Evolutionary conservation across 2,797 vertebrate species (phyloP).

Genomic region (Acestrorhynchus altus): DNA sequence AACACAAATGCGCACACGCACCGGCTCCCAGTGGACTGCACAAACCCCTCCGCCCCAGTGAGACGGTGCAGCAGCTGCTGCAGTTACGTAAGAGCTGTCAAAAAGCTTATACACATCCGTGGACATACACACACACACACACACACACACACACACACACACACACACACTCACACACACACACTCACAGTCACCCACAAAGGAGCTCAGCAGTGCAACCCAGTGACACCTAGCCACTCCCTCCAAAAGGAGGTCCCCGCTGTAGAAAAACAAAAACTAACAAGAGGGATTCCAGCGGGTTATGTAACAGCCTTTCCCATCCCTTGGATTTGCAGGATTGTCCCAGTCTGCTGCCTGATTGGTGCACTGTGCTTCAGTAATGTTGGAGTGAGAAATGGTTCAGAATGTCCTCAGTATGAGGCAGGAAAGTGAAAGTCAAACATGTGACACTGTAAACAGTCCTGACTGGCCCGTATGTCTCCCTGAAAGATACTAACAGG

Average conservation of each 20-base stretch:
- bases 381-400: neutral
- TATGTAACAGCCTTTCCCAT: slow-evolving; percentile 16
- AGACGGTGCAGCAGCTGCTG: slow-evolving; percentile 53
- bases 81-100: slow-evolving; percentile 51
- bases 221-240: slow-evolving; percentile 39
- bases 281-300: slow-evolving; percentile 27
- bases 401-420: neutral
- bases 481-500: neutral
- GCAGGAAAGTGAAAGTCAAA: neutral
- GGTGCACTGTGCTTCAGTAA: neutral
- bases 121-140: slow-evolving; percentile 34
- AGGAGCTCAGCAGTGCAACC: slow-evolving; percentile 16
- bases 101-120: slow-evolving; percentile 29
- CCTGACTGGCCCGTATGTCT: neutral
- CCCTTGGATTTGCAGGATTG: slow-evolving; percentile 20
- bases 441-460: neutral
- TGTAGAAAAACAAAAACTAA: slow-evolving; percentile 40
- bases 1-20: neutral
- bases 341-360: slow-evolving; percentile 1
- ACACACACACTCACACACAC: too few species aligned
- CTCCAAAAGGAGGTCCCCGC: slow-evolving; percentile 35
- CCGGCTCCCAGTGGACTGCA: slow-evolving; percentile 7
- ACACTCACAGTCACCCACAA: slow-evolving; percentile 20
- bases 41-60: slow-evolving; percentile 31
- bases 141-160: too few species aligned